phyloP scores from a whole-genome alignment of 2,797 vertebrate genomes.

The Spondyliosoma cantharus region DNA sequence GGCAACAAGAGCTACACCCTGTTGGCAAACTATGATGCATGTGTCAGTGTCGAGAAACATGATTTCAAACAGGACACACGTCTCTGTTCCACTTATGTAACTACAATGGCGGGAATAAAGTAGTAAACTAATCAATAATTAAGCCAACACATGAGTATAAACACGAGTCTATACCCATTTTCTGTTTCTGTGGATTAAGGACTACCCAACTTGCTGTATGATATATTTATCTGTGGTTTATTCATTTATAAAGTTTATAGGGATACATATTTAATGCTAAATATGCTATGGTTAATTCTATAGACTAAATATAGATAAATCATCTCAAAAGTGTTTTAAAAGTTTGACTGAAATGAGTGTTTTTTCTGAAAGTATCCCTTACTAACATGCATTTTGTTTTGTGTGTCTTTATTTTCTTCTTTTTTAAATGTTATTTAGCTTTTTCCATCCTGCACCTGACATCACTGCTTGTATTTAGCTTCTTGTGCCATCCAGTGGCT shows the following conservation, averaged over 20 bases:
- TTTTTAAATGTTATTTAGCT: neutral
- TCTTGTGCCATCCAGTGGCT: slow-evolving; percentile 37
- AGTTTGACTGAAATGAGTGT: too few relatives aligned
- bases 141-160: too few relatives aligned
- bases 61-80: neutral
- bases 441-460: neutral
- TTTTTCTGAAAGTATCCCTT: too few relatives aligned
- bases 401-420: neutral
- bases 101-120: neutral
- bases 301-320: too few relatives aligned
- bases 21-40: neutral
- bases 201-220: neutral
- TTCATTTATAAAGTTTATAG: neutral
- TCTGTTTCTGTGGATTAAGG: neutral
- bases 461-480: neutral
- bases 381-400: neutral
- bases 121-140: neutral
- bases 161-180: too few relatives aligned
- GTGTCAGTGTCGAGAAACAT: neutral
- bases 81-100: too few relatives aligned
- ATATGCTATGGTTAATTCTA: neutral
- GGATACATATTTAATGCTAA: neutral
- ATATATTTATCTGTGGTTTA: neutral
- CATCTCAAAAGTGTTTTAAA: too few relatives aligned
- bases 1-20: slow-evolving; percentile 26